Evolutionary conservation across 1,140 invertebrate genomes (phyloP).

Genomic region (Pseudobourletiella spinata): DNA sequence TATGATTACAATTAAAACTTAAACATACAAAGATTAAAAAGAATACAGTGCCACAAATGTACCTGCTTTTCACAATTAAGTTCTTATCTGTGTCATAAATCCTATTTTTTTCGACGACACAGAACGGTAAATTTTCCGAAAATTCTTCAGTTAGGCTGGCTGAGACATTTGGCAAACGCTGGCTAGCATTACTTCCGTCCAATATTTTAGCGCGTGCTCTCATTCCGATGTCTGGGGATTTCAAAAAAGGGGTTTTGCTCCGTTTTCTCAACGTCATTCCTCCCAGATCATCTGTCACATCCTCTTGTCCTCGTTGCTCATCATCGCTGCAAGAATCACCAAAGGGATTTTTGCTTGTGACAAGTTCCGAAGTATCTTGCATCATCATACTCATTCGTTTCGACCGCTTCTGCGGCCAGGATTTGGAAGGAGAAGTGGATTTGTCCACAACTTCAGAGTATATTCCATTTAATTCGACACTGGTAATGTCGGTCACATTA

Average conservation of each 20-base stretch:
- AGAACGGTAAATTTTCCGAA: not conserved
- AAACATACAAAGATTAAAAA: too few relatives aligned
- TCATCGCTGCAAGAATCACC: not conserved
- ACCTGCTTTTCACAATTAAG: slow-evolving; percentile 13
- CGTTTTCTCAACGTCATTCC: not conserved
- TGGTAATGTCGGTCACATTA: too few relatives aligned
- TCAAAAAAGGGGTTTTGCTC: slow-evolving; percentile 8
- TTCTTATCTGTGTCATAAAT: not conserved
- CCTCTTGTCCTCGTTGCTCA: not conserved
- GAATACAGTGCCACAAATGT: too few relatives aligned
- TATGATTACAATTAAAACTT: too few relatives aligned
- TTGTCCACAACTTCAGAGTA: too few relatives aligned
- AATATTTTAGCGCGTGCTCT: not conserved
- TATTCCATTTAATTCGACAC: too few relatives aligned
- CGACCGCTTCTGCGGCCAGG: not conserved
- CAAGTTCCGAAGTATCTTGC: not conserved
- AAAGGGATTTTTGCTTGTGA: not conserved
- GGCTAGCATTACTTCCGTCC: too few relatives aligned
- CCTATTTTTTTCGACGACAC: not conserved
- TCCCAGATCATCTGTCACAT: not conserved
- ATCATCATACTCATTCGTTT: not conserved
- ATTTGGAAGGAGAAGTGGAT: too few relatives aligned
- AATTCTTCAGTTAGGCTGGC: too few relatives aligned
- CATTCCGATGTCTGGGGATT: not conserved
- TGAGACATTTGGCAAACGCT: too few relatives aligned